A percentile compares a stretch with the other conserved stretches of the same genome.
Conservation (phyloP, 2,888 invertebrate species). For the Drosophila anomalata region DNA sequence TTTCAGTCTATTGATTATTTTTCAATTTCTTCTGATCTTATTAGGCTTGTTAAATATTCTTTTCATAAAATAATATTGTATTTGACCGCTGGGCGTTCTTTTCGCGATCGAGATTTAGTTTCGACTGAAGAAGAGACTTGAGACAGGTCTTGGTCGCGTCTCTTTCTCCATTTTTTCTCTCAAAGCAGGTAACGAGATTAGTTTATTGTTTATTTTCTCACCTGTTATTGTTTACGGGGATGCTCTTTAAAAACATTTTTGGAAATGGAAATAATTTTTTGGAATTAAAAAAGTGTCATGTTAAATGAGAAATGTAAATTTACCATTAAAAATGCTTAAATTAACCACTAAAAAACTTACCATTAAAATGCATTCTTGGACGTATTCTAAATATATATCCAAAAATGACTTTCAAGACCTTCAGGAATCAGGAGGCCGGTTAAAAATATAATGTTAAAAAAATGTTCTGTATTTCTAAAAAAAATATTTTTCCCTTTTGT, state of each 20-base stretch:
- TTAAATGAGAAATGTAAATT: too few relatives aligned
- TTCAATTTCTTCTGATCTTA: not conserved
- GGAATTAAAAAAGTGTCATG: not conserved
- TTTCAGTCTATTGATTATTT: not conserved
- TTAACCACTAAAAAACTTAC: too few relatives aligned
- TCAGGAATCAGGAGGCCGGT: too few relatives aligned
- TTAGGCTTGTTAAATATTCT: not conserved
- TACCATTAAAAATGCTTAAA: too few relatives aligned
- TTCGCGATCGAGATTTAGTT: slow-evolving; percentile 34
- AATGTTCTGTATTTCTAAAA: too few relatives aligned
- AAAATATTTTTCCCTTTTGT: too few relatives aligned
- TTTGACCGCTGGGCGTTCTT: slow-evolving; percentile 22
- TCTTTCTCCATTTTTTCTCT: slow-evolving; percentile 34
- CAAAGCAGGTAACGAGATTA: slow-evolving; percentile 44
- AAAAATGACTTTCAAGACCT: too few relatives aligned
- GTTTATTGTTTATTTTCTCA: slow-evolving; percentile 26
- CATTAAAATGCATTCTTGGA: too few relatives aligned
- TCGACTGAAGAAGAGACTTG: slow-evolving; percentile 55
- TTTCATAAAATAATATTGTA: not conserved
- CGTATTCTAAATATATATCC: too few relatives aligned
- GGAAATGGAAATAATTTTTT: not conserved
- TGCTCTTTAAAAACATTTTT: not conserved
- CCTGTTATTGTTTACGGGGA: slow-evolving; percentile 2
- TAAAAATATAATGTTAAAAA: too few relatives aligned
- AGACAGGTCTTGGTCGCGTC: slow-evolving; percentile 39